Base-by-base conservation (phyloP, 2,113 vertebrate genomes). In the Ictidomys tridecemlineatus region DNA sequence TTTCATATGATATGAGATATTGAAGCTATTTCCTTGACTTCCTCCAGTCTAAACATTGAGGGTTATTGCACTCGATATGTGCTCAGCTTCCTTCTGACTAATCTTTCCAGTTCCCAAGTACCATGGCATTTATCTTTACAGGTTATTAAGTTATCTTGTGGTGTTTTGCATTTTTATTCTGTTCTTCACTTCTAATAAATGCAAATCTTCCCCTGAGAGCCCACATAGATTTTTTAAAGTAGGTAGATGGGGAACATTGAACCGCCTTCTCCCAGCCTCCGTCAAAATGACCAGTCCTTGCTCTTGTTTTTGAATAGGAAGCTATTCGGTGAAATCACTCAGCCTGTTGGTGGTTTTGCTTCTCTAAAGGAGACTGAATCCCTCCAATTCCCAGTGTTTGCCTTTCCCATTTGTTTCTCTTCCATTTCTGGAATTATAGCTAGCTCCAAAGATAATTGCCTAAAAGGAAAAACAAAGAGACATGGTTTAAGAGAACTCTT, bases 131-230 rank as follows among this genome's bases (percentile, higher is more conserved):
- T 91, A 37, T 97, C 73, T 72, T 90, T 45, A 30, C 4, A 70
- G 72, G 56, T 83, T 70, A 95, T 96, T 93, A 93, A 95, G 73
- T 96, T 94, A 80, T n/a, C 51, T 20, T 28, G 37, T 69, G 42
- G 48, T 30, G 7, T 16, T 96, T 93, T 95, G 85, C 93, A 94
- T 96, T 96, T 97, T 97, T 87, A 91, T 94, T 65, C 63, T 76
- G 65, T 89, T 96, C 51, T 37, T 90, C 56, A 22, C 69, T 69
- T 86, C 58, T 93, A 72, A 89, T 88, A 76, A 86, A 86, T 89
- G 89, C 51, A 83, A 13, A 88, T 74, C 30, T 61, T 93, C 53
- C 79, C 45, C 67, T 58, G 5, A 18, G 74, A 94, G 79, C 16
- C 30, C 30, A 63, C 18, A n/a, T 14, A 32, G 73, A 45, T 77